phyloP scores from a whole-genome alignment of 1,140 invertebrate genomes.

The Manduca sexta region DNA sequence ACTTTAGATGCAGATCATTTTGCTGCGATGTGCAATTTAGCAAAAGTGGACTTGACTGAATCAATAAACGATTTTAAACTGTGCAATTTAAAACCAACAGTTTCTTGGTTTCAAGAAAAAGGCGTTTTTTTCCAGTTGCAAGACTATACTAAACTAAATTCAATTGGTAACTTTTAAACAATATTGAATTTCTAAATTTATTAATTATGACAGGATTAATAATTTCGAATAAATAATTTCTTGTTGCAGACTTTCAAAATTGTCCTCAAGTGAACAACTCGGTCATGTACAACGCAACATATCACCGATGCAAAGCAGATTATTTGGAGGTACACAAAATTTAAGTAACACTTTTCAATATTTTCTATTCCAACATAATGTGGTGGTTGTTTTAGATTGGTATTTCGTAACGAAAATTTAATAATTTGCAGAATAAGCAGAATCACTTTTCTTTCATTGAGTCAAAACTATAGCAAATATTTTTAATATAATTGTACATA shows the following conservation, averaged over 20 bases:
- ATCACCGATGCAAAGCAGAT: constrained; percentile 33
- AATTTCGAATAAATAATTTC: constrained; percentile 1
- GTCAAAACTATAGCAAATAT: too few relatives aligned
- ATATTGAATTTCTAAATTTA: not conserved
- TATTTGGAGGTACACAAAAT: constrained; percentile 35
- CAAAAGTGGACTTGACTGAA: constrained; percentile 58
- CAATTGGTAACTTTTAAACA: constrained; percentile 41
- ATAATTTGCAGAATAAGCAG: too few relatives aligned
- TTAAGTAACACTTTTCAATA: not conserved
- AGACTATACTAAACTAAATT: constrained; percentile 51
- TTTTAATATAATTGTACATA: too few relatives aligned
- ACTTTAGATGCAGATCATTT: constrained; percentile 44
- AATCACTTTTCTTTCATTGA: too few relatives aligned
- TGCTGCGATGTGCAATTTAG: constrained; percentile 59
- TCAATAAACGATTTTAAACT: constrained; percentile 43
- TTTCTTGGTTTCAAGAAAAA: constrained; percentile 57
- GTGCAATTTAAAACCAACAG: constrained; percentile 48
- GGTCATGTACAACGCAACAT: constrained; percentile 33
- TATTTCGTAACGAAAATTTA: too few relatives aligned
- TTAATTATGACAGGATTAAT: not conserved
- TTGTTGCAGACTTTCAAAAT: constrained; percentile 45
- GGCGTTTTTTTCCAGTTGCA: constrained; percentile 49
- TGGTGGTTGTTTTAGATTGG: too few relatives aligned
- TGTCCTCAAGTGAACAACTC: constrained; percentile 32
- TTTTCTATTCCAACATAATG: too few relatives aligned